Evolutionary conservation across 2,888 invertebrate genomes (phyloP), one percentile per base, ranked within the genome.

Genomic region (Marasmarcha lunaedactyla): DNA sequence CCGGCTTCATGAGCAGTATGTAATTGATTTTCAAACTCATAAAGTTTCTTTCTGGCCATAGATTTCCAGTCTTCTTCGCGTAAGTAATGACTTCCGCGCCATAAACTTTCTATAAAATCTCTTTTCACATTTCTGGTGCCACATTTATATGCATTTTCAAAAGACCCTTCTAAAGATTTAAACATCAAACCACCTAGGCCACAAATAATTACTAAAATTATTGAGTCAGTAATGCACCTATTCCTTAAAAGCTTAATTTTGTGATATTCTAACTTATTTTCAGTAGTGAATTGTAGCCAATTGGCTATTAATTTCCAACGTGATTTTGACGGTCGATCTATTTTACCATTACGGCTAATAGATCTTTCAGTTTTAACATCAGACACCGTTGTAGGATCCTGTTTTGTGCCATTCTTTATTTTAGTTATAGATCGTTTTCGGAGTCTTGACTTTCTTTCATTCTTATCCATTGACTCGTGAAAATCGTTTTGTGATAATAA

Each of bases 31-130:
- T 97, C 97, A 60, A 96, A 96, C 47, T 89, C 90, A 61, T 90
- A 88, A 39, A 97, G 68, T 61, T 91, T 90, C 50, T 87, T 88
- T 41, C 95, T 85, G 0, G 95, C 95, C 78, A 92, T 85, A 9
- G 91, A 90, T 59, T 94, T 94, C 95, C 95, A 95, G 59, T 95
- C 94, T 37, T 95, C 94, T 65, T 94, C 94, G 40, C 90, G 86
- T 71, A 94, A 76, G 58, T 90, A 90, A 63, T 93, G 92, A 66
- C 93, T 94, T 43, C 89, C 88, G 39, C 87, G 83, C 94, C 95
- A 94, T 33, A 96, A 83, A 45, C 87, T 86, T 55, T 94, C 94
- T 42, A 95, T 88, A 50, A 95, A 94, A 65, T 93, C 92, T 3
- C 95, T 83, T 59, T 94, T 94, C 0, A 95, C 93, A 53, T 92